Evolutionary conservation across 2,888 invertebrate species (phyloP).

Genomic region (Hipparchia sbordonii): DNA sequence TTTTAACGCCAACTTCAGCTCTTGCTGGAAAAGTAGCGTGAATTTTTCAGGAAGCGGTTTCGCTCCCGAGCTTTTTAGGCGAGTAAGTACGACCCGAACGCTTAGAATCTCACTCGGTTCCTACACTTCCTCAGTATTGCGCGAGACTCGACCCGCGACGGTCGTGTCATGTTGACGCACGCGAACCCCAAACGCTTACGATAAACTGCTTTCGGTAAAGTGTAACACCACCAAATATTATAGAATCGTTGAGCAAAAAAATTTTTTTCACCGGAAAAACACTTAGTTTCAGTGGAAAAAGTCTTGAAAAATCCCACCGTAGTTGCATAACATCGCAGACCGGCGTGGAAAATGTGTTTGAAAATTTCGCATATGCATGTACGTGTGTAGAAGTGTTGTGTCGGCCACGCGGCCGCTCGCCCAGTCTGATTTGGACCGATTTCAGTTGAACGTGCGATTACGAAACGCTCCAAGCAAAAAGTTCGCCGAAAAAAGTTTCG

Average conservation of each 20-base stretch:
- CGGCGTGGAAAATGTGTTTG: constrained; percentile 70
- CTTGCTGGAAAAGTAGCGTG: background rate
- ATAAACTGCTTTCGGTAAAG: constrained; percentile 51
- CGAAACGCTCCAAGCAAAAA: constrained; percentile 66
- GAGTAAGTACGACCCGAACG: background rate
- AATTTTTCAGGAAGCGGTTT: constrained; percentile 36
- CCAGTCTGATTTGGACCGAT: constrained; percentile 63
- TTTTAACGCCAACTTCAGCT: background rate
- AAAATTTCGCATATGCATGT: constrained; percentile 57
- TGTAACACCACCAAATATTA: constrained; percentile 38
- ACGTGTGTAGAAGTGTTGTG: constrained; percentile 34
- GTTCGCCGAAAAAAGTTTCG: constrained; percentile 62
- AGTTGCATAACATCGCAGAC: constrained; percentile 79
- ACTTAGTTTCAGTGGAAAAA: constrained; percentile 8
- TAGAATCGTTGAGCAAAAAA: constrained; percentile 46
- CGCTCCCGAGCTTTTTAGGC: constrained; percentile 36
- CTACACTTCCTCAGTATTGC: constrained; percentile 62
- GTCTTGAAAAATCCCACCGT: constrained; percentile 3
- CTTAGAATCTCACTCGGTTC: constrained; percentile 11
- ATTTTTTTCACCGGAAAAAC: constrained; percentile 17
- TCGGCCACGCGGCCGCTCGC: constrained; percentile 54
- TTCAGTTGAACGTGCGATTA: constrained; percentile 65
- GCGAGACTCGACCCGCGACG: constrained; percentile 63
- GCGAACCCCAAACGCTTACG: constrained; percentile 61
- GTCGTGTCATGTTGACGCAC: constrained; percentile 59